Evolutionary conservation across 2,113 vertebrate genomes (phyloP).

Genomic region (Procavia capensis): DNA sequence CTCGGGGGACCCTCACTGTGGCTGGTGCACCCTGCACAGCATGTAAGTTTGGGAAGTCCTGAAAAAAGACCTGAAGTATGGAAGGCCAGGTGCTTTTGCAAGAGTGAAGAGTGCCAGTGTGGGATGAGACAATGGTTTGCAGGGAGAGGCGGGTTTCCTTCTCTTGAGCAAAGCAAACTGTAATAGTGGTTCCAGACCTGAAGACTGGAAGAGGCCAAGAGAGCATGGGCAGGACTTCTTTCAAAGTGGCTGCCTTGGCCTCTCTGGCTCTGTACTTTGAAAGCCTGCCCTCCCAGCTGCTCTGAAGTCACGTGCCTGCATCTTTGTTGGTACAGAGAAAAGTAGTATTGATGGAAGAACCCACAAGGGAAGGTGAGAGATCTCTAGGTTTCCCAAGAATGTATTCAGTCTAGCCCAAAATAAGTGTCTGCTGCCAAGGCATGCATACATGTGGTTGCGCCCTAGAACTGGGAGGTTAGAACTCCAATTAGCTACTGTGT

Average conservation of each 20-base stretch:
- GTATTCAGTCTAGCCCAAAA: background rate
- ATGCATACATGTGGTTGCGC: accelerated
- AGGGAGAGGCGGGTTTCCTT: background rate
- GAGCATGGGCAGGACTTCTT: accelerated
- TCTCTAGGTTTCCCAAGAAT: background rate
- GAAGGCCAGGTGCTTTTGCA: background rate
- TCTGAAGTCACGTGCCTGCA: background rate
- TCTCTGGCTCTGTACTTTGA: background rate
- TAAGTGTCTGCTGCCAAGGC: too few species aligned
- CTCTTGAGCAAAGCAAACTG: background rate
- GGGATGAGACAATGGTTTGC: background rate
- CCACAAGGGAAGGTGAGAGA: background rate
- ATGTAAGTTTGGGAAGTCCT: slow-evolving; percentile 90
- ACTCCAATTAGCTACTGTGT: background rate
- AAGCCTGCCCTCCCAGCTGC: background rate
- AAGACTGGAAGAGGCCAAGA: background rate
- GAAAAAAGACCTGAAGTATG: background rate
- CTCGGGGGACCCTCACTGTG: slow-evolving; percentile 98
- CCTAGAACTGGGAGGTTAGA: background rate
- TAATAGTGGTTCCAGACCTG: accelerated
- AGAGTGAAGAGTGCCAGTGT: background rate
- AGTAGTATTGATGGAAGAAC: background rate
- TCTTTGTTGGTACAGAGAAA: background rate
- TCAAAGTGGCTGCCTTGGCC: too few species aligned
- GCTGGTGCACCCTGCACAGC: slow-evolving; percentile 98